These are phyloP conservation scores for Chloroceryle amazona DNA, from an alignment of 2,797 vertebrate species.

Conservation along the genomic window DNA sequence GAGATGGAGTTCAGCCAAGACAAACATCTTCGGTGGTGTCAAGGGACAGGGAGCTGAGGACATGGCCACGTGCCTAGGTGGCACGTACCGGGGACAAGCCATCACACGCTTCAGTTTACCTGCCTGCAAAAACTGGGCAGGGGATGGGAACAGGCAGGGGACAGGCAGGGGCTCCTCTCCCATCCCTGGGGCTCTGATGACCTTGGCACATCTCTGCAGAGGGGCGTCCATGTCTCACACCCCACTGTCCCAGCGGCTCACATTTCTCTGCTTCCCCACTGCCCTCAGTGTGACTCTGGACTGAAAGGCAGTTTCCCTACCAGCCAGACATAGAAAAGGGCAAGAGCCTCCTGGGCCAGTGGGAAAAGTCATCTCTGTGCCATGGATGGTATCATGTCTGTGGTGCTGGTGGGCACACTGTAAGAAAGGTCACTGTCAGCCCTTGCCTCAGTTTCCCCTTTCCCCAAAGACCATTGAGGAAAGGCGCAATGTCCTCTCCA, in stretches of 20 bases:
- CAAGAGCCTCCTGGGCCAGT: accelerated
- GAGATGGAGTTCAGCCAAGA: not conserved
- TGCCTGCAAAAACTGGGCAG: not conserved
- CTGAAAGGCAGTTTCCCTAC: not conserved
- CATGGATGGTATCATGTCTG: not conserved
- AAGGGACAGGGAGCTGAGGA: not conserved
- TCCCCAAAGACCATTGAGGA: accelerated
- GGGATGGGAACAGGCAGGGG: not conserved
- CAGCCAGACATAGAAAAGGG: not conserved
- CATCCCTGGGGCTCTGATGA: accelerated
- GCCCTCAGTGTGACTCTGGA: not conserved
- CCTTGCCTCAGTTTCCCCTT: not conserved
- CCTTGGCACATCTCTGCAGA: accelerated
- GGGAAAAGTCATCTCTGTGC: not conserved
- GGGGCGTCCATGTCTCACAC: accelerated
- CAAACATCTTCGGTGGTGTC: accelerated
- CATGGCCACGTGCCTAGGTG: accelerated
- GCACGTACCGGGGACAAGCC: accelerated
- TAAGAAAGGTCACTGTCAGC: not conserved
- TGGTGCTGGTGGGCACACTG: not conserved
- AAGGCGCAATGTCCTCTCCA: not conserved
- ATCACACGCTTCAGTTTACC: accelerated
- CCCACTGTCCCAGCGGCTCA: not conserved
- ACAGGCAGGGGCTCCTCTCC: not conserved
- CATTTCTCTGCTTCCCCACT: not conserved